Conservation (phyloP, 2,797 vertebrate species). For the Oophaga sylvatica region DNA sequence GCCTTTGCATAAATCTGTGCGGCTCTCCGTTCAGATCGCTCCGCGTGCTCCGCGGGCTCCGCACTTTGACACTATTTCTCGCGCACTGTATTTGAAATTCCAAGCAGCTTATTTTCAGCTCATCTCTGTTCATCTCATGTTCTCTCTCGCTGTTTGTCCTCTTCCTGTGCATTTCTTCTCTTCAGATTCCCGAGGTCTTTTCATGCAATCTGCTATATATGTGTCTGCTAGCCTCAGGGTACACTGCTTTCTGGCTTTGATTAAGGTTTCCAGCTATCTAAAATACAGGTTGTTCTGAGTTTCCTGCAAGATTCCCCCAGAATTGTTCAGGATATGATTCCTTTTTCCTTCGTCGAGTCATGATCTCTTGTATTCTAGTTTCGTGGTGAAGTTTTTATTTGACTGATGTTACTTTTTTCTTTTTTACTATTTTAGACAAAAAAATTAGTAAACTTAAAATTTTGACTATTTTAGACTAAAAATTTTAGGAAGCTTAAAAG, state of each 20-base stretch:
- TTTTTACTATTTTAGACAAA: not conserved
- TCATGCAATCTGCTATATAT: conserved; percentile 36
- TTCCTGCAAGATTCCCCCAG: not conserved
- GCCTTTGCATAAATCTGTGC: conserved; percentile 9
- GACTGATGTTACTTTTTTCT: not conserved
- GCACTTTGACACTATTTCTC: conserved; percentile 19
- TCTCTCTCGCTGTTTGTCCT: conserved; percentile 26
- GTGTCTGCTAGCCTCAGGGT: conserved; percentile 31
- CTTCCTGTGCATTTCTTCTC: conserved; percentile 23
- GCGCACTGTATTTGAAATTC: conserved; percentile 15
- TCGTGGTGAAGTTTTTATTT: conserved; percentile 12
- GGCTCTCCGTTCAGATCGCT: not conserved
- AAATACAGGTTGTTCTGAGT: conserved; percentile 22
- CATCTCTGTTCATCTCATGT: conserved; percentile 33
- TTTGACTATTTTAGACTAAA: not conserved
- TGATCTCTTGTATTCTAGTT: conserved; percentile 13
- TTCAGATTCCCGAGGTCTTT: conserved; percentile 21
- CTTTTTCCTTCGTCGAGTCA: not conserved
- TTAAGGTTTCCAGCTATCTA: conserved; percentile 42
- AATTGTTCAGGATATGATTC: conserved; percentile 20
- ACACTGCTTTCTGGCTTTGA: conserved; percentile 28
- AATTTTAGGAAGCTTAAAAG: too few species aligned
- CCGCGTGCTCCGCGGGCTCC: not conserved
- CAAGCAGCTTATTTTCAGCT: conserved; percentile 32
- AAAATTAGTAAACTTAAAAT: not conserved